phyloP scores from a whole-genome alignment of 2,888 invertebrate species.

The Spicauda simplicius region DNA sequence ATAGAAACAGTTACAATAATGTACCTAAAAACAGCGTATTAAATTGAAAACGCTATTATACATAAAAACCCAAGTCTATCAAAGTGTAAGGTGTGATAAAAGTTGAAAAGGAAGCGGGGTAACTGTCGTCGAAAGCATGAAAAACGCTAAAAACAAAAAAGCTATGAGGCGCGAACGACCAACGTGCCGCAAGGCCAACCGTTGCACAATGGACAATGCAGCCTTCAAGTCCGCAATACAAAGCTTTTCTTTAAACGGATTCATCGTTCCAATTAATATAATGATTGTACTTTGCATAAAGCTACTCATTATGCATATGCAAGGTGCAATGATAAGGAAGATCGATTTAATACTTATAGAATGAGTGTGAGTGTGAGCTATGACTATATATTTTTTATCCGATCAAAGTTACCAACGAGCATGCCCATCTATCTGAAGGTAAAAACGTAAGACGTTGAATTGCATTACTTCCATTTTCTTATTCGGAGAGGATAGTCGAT shows the following conservation, averaged over 20 bases:
- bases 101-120: conserved; percentile 8
- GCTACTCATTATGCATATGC: background rate
- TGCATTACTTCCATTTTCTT: no score
- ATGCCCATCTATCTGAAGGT: no score
- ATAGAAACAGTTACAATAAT: no score
- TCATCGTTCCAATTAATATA: conserved; percentile 29
- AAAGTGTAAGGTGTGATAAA: background rate
- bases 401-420: no score
- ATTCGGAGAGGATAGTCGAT: no score
- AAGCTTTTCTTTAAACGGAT: conserved; percentile 37
- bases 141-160: conserved; percentile 11
- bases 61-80: no score
- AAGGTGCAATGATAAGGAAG: background rate
- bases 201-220: conserved; percentile 48
- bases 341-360: background rate
- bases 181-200: conserved; percentile 30
- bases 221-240: conserved; percentile 52
- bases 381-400: no score
- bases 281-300: conserved; percentile 12
- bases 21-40: no score
- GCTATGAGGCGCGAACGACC: conserved; percentile 4
- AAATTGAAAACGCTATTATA: no score
- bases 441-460: no score
- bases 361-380: no score
- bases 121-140: conserved; percentile 3